Conservation (phyloP, 1,140 invertebrate genomes). For the Helicoverpa armigera region DNA sequence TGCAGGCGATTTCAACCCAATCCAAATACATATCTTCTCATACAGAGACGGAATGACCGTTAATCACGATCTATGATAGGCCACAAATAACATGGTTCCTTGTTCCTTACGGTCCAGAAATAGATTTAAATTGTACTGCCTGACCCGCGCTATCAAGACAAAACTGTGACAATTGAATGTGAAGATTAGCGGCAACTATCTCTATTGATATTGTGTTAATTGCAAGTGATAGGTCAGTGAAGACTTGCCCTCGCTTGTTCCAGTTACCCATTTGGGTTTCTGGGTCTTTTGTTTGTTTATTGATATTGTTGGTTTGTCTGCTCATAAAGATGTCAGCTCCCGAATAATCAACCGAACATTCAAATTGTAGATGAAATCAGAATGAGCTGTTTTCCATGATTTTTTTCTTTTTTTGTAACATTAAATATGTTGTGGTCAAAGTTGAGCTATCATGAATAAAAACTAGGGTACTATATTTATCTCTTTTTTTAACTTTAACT, state of each 20-base stretch:
- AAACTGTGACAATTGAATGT: slow-evolving; percentile 32
- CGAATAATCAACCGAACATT: too few species aligned
- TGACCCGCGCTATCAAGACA: slow-evolving; percentile 21
- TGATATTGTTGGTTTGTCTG: too few species aligned
- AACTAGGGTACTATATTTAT: too few species aligned
- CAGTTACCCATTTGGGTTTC: neutral
- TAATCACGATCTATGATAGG: neutral
- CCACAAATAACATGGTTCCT: slow-evolving; percentile 36
- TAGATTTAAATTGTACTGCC: slow-evolving; percentile 35
- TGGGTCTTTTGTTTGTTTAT: neutral
- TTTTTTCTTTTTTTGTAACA: too few species aligned
- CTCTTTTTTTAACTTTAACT: too few species aligned
- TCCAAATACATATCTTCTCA: neutral
- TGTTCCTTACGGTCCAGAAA: slow-evolving; percentile 11
- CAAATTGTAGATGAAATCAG: too few species aligned
- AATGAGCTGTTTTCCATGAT: too few species aligned
- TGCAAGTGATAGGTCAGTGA: slow-evolving; percentile 30
- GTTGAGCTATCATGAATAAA: too few species aligned
- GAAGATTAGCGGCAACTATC: slow-evolving; percentile 24
- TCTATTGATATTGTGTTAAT: slow-evolving; percentile 32
- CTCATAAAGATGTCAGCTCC: too few species aligned
- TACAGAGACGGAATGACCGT: neutral
- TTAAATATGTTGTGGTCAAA: too few species aligned
- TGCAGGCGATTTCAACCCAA: too few species aligned
- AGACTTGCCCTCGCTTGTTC: neutral